phyloP scores from a whole-genome alignment of 2,113 vertebrate genomes.

The Probosciger aterrimus region DNA sequence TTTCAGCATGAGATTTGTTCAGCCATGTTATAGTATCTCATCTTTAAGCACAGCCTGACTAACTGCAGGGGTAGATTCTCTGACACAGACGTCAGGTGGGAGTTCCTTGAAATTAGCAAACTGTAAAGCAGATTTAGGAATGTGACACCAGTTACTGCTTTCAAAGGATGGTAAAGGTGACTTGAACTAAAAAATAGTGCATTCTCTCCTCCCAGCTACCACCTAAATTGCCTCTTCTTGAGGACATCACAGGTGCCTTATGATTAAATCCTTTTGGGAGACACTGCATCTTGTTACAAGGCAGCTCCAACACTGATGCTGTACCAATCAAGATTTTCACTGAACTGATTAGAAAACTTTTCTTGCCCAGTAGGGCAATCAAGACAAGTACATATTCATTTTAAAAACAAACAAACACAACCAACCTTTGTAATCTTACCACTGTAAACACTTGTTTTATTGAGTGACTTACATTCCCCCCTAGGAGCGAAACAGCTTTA shows the following conservation, averaged over 20 bases:
- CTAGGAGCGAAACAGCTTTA: constrained; percentile 19
- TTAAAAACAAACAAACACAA: constrained; percentile 12
- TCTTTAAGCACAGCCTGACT: neutral
- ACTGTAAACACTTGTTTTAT: constrained; percentile 57
- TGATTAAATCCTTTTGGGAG: neutral
- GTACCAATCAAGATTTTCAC: neutral
- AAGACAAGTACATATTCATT: neutral
- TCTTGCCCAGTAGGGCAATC: neutral
- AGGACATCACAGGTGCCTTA: neutral
- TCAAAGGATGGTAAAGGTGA: neutral
- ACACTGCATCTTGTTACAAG: neutral
- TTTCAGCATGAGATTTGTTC: neutral
- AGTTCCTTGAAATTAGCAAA: neutral
- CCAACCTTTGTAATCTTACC: constrained; percentile 22
- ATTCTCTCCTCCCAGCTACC: neutral
- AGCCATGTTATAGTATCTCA: neutral
- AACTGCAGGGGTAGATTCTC: neutral
- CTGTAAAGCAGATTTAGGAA: neutral
- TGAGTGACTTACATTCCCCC: constrained; percentile 50
- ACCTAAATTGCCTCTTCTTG: neutral
- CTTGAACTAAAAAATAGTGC: neutral
- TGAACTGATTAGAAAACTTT: neutral
- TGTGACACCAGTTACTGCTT: neutral
- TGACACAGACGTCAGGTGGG: neutral
- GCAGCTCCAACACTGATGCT: neutral